Percentiles rank a stretch among this genome's conserved stretches.
Evolutionary conservation across 2,797 vertebrate genomes (phyloP).

Genomic region (Lateolabrax maculatus): DNA sequence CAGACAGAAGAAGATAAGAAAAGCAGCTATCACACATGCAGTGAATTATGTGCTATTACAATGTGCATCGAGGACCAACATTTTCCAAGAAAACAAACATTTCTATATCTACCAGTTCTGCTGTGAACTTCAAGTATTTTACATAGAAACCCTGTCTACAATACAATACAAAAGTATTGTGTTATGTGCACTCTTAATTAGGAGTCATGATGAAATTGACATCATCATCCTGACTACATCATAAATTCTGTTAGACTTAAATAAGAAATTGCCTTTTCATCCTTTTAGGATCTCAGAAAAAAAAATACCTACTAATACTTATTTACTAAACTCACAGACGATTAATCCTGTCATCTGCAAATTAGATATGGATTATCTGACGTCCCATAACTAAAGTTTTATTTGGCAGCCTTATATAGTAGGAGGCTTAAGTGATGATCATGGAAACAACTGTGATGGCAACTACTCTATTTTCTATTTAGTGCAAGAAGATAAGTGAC

Average conservation of each 20-base stretch:
- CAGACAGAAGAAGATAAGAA: constrained; percentile 8
- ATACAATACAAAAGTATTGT: neutral
- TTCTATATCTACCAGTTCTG: neutral
- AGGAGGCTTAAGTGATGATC: neutral
- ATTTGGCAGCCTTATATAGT: neutral
- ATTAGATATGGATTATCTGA: neutral
- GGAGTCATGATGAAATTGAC: too few relatives aligned
- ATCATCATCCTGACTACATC: neutral
- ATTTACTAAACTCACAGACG: neutral
- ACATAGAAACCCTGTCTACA: neutral
- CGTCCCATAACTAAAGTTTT: neutral
- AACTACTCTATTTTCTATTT: too few relatives aligned
- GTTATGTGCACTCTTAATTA: neutral
- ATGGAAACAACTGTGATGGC: too few relatives aligned
- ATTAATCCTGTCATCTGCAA: neutral
- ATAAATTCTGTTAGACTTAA: neutral
- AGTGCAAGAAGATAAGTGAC: too few relatives aligned
- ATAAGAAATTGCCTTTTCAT: too few relatives aligned
- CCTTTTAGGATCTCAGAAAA: too few relatives aligned
- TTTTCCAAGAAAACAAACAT: neutral
- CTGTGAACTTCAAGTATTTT: neutral
- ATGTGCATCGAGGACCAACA: neutral
- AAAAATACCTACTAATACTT: too few relatives aligned
- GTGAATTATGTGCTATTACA: neutral
- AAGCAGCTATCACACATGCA: neutral